Conservation (phyloP, 2,113 vertebrate species). For the Urocitellus parryii region DNA sequence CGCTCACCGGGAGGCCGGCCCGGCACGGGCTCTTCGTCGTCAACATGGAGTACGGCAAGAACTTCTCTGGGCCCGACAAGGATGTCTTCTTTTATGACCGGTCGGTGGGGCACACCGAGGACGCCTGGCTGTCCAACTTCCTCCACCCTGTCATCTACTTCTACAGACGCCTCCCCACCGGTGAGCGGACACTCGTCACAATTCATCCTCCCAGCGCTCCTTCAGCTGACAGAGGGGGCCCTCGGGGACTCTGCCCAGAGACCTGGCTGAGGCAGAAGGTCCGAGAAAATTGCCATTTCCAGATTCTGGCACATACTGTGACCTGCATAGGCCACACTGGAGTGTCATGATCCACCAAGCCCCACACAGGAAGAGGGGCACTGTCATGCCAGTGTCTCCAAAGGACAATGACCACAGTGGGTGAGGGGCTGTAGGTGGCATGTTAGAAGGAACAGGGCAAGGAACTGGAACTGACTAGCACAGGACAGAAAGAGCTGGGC, state of each 20-base stretch:
- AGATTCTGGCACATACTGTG: neutral
- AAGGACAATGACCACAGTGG: neutral
- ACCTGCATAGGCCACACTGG: neutral
- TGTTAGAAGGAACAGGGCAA: neutral
- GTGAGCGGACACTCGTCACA: constrained; percentile 82
- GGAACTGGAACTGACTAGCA: neutral
- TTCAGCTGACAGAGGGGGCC: neutral
- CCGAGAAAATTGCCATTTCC: neutral
- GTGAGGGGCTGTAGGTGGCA: neutral
- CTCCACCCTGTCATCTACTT: constrained; percentile 97
- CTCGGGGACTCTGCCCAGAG: neutral
- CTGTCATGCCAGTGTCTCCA: neutral
- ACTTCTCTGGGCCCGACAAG: constrained; percentile 90
- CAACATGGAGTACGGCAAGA: constrained; percentile 95
- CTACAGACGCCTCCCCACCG: constrained; percentile 93
- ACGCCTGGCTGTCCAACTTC: constrained; percentile 97
- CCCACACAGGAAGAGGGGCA: neutral
- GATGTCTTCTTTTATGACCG: constrained; percentile 91
- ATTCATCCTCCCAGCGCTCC: rapidly evolving
- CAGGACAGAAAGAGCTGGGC: no score
- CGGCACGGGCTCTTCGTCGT: constrained; percentile 92
- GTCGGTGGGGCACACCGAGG: constrained; percentile 93
- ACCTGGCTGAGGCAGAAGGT: neutral
- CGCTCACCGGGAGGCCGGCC: constrained; percentile 89
- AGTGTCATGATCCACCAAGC: rapidly evolving